Evolutionary conservation across 2,113 vertebrate species (phyloP).

Genomic region (Thryonomys swinderianus): DNA sequence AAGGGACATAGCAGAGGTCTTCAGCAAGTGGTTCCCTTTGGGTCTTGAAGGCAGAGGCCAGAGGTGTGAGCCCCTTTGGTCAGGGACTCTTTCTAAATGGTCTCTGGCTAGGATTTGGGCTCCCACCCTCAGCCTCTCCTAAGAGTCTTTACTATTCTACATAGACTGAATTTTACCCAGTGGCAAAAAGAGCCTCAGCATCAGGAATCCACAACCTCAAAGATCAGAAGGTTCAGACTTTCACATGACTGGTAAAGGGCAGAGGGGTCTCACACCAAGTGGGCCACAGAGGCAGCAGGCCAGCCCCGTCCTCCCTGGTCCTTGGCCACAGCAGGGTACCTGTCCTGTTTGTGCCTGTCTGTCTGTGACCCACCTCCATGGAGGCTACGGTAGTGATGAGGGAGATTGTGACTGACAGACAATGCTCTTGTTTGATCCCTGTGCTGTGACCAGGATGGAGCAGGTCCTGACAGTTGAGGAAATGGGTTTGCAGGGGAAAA

Average conservation of each 20-base stretch:
- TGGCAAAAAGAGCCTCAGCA: background rate
- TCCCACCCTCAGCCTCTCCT: background rate
- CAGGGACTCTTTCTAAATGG: background rate
- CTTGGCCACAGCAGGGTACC: background rate
- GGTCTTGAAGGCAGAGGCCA: background rate
- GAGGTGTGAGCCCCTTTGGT: background rate
- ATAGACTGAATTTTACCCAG: background rate
- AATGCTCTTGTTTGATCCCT: background rate
- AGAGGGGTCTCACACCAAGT: background rate
- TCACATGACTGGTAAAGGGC: background rate
- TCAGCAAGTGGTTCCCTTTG: background rate
- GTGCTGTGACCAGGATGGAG: background rate
- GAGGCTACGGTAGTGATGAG: background rate
- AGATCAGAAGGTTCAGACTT: background rate
- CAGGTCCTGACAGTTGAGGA: background rate
- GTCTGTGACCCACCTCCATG: accelerated
- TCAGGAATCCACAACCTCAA: background rate
- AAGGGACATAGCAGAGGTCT: background rate
- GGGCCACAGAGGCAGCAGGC: background rate
- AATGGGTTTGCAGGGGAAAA: background rate
- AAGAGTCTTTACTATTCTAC: background rate
- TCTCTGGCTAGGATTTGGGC: background rate
- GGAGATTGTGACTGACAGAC: background rate
- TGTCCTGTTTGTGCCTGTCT: accelerated
- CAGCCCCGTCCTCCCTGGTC: background rate